phyloP scores from a whole-genome alignment of 2,888 invertebrate species.

The Ctena decussata region DNA sequence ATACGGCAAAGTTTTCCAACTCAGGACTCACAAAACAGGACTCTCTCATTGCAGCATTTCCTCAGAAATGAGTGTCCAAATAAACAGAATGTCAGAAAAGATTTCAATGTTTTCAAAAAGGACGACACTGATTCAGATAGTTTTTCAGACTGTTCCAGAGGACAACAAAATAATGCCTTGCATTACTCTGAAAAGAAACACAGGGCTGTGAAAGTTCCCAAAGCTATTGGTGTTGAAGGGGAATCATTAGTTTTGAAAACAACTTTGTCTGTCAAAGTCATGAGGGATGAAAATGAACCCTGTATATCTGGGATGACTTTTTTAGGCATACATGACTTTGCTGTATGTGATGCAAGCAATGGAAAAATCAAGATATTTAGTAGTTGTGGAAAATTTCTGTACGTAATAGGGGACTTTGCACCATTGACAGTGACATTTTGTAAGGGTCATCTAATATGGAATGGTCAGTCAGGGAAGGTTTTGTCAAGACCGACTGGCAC shows the following conservation, averaged over 20 bases:
- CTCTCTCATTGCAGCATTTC: too few relatives aligned
- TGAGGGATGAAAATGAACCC: neutral
- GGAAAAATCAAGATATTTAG: conserved; percentile 62
- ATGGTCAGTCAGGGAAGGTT: neutral
- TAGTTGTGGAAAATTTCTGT: conserved; percentile 54
- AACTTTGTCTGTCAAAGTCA: neutral
- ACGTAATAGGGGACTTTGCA: conserved; percentile 39
- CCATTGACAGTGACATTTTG: conserved; percentile 56
- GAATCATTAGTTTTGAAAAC: neutral
- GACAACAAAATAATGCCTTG: neutral
- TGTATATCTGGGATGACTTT: conserved; percentile 24
- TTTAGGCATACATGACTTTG: conserved; percentile 34
- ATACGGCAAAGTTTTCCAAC: neutral
- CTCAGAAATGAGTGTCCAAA: too few relatives aligned
- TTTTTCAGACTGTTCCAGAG: neutral
- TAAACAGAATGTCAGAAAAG: too few relatives aligned
- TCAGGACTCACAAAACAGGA: neutral
- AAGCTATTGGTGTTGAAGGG: neutral
- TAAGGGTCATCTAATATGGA: conserved; percentile 47
- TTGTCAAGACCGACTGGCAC: neutral
- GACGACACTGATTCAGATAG: too few relatives aligned
- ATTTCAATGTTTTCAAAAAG: too few relatives aligned
- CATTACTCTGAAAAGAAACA: neutral
- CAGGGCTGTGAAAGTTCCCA: neutral
- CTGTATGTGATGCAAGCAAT: conserved; percentile 62